Percentiles rank a stretch among this genome's conserved stretches.
These are phyloP conservation scores for Scaptodrosophila latifasciaeformis DNA, from an alignment of 2,888 invertebrate genomes.

Conservation along the genomic window DNA sequence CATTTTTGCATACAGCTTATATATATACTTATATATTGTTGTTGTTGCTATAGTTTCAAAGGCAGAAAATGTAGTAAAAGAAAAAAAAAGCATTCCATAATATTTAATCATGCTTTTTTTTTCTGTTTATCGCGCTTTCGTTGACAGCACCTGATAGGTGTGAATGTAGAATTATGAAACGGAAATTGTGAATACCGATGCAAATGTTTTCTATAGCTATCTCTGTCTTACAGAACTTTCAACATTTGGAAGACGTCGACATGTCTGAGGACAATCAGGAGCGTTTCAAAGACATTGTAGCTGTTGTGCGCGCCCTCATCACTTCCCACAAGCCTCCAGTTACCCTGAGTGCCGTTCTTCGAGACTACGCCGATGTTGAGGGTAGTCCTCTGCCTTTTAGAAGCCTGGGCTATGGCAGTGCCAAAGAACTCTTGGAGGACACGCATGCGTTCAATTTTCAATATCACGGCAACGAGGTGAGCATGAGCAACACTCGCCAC, in stretches of 20 bases:
- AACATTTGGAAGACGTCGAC: not conserved
- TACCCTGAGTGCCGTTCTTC: conserved; percentile 72
- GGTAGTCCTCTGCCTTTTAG: conserved; percentile 80
- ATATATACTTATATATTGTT: conserved; percentile 17
- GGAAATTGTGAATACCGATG: too few species aligned
- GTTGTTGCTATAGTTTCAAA: conserved; percentile 28
- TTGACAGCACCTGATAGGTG: too few species aligned
- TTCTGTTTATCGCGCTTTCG: not conserved
- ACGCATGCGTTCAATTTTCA: conserved; percentile 78
- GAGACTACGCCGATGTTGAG: conserved; percentile 80
- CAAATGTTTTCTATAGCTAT: too few species aligned
- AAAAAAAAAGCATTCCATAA: conserved; percentile 1
- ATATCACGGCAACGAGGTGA: conserved; percentile 30
- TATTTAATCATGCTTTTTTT: not conserved
- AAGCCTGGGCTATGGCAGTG: conserved; percentile 78
- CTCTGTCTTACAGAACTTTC: not conserved
- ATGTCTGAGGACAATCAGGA: conserved; percentile 39
- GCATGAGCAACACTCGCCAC: conserved; percentile 1
- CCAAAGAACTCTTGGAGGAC: conserved; percentile 79
- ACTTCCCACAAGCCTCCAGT: conserved; percentile 70
- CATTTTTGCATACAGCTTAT: conserved; percentile 22
- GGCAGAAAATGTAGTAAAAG: too few species aligned
- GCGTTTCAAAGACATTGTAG: conserved; percentile 51
- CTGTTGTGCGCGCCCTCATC: conserved; percentile 69
- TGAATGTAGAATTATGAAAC: too few species aligned